These are phyloP conservation scores for Puma concolor DNA, from an alignment of 2,113 vertebrate genomes.

Conservation along the genomic window DNA sequence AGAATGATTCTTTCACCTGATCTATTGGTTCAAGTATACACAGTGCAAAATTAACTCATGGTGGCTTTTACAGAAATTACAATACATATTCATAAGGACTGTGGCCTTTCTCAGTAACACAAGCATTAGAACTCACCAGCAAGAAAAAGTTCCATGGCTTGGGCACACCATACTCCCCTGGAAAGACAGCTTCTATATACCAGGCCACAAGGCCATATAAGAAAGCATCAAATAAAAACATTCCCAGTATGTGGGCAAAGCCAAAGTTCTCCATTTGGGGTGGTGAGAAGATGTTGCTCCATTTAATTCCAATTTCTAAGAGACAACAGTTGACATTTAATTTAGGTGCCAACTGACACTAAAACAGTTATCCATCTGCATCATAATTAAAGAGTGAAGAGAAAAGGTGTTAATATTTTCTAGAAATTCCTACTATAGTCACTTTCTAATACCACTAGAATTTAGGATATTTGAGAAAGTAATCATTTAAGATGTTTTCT, in stretches of 20 bases:
- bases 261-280: constrained; percentile 92
- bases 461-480: neutral
- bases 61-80: neutral
- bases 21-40: neutral
- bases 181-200: constrained; percentile 95
- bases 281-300: constrained; percentile 91
- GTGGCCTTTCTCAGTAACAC: neutral
- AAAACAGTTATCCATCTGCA: neutral
- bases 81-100: neutral
- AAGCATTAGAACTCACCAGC: constrained; percentile 86
- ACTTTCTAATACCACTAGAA: neutral
- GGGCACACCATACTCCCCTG: constrained; percentile 95
- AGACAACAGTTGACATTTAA: constrained; percentile 28
- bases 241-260: constrained; percentile 90
- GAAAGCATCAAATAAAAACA: constrained; percentile 92
- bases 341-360: neutral
- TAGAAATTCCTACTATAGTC: neutral
- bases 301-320: constrained; percentile 93
- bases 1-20: neutral
- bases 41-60: neutral
- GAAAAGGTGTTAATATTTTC: neutral
- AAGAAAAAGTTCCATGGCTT: constrained; percentile 96
- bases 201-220: constrained; percentile 93
- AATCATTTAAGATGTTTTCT: neutral
- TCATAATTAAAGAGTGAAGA: constrained; percentile 18